Evolutionary conservation across 2,113 vertebrate species (phyloP), one percentile per base, ranked within the genome.

Genomic region (Plecturocebus donacophilus): DNA sequence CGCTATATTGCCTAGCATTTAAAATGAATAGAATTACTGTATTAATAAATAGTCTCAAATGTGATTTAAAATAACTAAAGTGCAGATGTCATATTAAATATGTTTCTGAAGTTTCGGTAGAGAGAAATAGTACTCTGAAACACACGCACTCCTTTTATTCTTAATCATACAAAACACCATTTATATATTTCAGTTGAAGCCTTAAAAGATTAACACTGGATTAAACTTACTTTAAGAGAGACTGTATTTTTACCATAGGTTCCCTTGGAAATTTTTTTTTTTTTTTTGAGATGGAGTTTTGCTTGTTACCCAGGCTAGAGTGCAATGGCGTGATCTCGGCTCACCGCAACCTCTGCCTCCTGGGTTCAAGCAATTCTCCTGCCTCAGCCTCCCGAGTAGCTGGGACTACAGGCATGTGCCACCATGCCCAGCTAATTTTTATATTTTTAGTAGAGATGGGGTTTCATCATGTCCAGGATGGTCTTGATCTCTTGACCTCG

Each of bases 1-100:
- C 99, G 0, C 99, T 99, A 97, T 99, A 99, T 84, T 99, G 99
- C 98, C 99, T 99, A 95, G 58, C 93, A 70, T 85, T 8, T 84
- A 98, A 42, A 49, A 0, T 25, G 64, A 93, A 96, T 8, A 40
- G 12, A n/a, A 76, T 87, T 42, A 56, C 12, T 95, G 10, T 77
- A 54, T 49, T 89, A 25, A 12, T 61, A 42, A 42, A 75, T 16
- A 19, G 12, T 49, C 38, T 66, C 73, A 90, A 70, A 17, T 13
- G 71, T 3, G 42, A 58, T 75, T 95, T 75, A 30, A 92, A 73
- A 83, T 70, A 82, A 70, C 2, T 32, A 8, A 71, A 96, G n/a
- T 45, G 11, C 20, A 90, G 19, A 76, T 27, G 30, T 10, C 49
- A 66, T 87, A 21, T 68, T 66, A 40, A 54, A 30, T 16, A 25